phyloP scores from a whole-genome alignment of 2,797 vertebrate species.

The Phyllotis vaccarum region DNA sequence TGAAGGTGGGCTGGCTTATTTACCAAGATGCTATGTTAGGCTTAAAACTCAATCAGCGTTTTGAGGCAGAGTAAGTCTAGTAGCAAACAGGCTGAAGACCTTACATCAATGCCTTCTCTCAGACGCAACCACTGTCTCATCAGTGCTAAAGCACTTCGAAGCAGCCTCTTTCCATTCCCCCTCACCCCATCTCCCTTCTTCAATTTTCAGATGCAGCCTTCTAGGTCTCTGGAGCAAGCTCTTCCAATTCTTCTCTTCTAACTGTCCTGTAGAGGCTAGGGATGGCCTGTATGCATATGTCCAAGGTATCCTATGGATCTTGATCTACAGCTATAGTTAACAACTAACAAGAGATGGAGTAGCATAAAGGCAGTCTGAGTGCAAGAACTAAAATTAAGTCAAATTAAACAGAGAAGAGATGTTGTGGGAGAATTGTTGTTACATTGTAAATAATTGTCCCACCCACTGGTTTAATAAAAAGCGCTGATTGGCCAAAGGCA shows the following conservation, averaged over 20 bases:
- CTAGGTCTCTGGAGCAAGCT: neutral
- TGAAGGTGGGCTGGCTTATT: neutral
- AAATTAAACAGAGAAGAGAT: conserved; percentile 42
- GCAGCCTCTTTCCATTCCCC: neutral
- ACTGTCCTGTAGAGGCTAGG: neutral
- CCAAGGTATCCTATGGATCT: neutral
- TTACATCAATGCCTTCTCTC: neutral
- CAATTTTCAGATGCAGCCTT: neutral
- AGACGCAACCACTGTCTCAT: neutral
- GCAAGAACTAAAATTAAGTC: conserved; percentile 40
- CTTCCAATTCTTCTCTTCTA: neutral
- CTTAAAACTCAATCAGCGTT: conserved; percentile 55
- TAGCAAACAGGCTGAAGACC: conserved; percentile 16
- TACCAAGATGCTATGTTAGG: neutral
- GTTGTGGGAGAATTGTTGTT: no score
- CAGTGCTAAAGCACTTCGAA: neutral
- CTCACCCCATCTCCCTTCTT: neutral
- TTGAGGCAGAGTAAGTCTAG: conserved; percentile 41
- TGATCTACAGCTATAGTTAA: neutral
- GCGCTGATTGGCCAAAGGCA: no score
- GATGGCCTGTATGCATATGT: neutral
- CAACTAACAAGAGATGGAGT: neutral
- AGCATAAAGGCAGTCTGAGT: neutral
- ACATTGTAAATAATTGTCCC: no score
- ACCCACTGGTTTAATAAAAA: no score